These are phyloP conservation scores for Nasonia giraulti DNA, from an alignment of 1,140 invertebrate species.

Conservation along the genomic window DNA sequence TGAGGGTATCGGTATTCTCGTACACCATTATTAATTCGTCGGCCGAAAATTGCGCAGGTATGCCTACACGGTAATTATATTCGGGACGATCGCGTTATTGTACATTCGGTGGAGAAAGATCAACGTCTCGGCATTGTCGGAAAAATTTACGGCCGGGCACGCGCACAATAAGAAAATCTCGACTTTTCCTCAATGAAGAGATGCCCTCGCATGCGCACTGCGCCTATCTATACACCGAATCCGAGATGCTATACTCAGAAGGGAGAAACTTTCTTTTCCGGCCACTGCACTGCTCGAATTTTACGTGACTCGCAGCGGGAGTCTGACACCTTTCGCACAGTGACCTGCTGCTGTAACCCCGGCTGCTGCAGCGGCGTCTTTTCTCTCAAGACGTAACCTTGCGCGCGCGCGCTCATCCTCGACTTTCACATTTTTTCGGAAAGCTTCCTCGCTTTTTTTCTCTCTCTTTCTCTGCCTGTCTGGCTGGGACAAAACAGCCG, in stretches of 20 bases:
- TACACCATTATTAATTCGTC: too few species aligned
- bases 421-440: conserved; percentile 71
- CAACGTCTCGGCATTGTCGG: too few species aligned
- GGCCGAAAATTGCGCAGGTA: too few species aligned
- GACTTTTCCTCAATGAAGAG: conserved; percentile 13
- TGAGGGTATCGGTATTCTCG: too few species aligned
- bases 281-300: conserved; percentile 54
- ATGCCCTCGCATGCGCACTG: neutral
- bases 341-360: conserved; percentile 38
- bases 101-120: too few species aligned
- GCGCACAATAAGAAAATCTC: neutral
- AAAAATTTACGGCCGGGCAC: too few species aligned
- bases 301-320: conserved; percentile 63
- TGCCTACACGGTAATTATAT: neutral
- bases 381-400: conserved; percentile 41
- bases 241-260: neutral
- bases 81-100: neutral
- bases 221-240: neutral
- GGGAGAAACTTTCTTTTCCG: conserved; percentile 47
- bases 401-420: conserved; percentile 42
- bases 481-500: conserved; percentile 35
- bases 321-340: conserved; percentile 58
- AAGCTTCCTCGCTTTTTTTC: conserved; percentile 59
- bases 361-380: neutral
- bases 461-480: conserved; percentile 54